Base-by-base conservation (phyloP, 53 echinoderm and acorn worm species). In the Holothuria scabra region DNA sequence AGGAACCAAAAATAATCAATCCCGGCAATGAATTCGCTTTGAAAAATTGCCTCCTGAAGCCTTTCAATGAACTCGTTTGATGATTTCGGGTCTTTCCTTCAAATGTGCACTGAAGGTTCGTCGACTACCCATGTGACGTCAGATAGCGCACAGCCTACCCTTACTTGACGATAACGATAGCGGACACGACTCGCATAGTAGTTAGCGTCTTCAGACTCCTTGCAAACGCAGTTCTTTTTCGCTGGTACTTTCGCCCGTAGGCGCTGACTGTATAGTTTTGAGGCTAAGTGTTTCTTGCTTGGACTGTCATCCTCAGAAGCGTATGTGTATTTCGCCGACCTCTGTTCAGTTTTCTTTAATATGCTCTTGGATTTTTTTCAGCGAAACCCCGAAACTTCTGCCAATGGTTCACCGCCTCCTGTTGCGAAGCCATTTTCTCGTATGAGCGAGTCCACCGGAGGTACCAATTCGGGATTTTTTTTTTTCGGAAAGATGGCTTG, bases 191-290 rank as follows among this genome's bases (percentile, higher is more conserved):
- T 74, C 19, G 32, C 64, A 29, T 55, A 79, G 66, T 66, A 90
- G 59, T 86, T 86, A 2, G 86, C 52, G 23, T 83, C 83, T 9
- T 32, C 28, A n/a, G 85, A 59, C 26, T 24, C 34, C 19, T 82
- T 60, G 19, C 85, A 30, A n/a, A 63, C 72, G 29, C 60, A 69
- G 28, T 82, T 90, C 25, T 74, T 59, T 81, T 90, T 90, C 26
- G 64, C 13, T 1, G 89, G 49, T 13, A 90, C 75, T 30, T 86
- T 81, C 8, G 74, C 86, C 63, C 61, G 44, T 38, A 90, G 26
- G 25, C 71, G 25, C 18, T 44, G 64, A 26, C 81, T 90, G 67
- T 72, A 86, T 20, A 16, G 2, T 18, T 46, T 61, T 29, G 61
- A 48, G 0, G 86, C 48, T 18, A 30, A 66, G 20, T 56, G 23